Evolutionary conservation across 92 coral and sea anemone genomes (phyloP), one percentile per base, ranked within the genome.

Genomic region (Phenganax subtilis): DNA sequence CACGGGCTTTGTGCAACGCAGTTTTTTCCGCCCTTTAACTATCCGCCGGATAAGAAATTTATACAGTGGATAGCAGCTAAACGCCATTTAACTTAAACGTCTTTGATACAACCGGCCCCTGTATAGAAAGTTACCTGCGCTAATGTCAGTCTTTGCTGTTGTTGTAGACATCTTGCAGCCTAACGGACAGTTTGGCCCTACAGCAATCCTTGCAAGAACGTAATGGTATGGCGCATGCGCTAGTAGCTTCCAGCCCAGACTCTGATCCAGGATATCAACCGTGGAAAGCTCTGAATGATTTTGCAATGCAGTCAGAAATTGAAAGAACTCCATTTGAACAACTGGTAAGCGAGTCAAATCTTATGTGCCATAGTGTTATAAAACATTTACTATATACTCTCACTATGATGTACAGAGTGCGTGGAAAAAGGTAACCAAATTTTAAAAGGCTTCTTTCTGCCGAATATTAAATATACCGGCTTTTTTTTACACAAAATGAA

Each of bases 311-410:
- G 62, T 92, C 90, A 75, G 99, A 96, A 20, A 84, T 96, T 84
- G 99, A 96, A 67, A 93, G 93, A 72, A 91, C 94, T 16, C 97
- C 99, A 14, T 96, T 96, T 86, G 97, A 96, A 58, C 99, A 96
- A 82, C 83, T 96, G 99, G 99, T 96, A 87, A 87, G 99, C 78
- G 71, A 10, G n/a, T 29, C 47, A 0, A n/a, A n/a, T n/a, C n/a
- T n/a, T n/a, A n/a, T 14, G 15, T 5, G 1, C 10, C 9, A 3
- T 16, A 28, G 20, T 31, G 0, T 52, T 3, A 3, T 51, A 28
- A 16, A 6, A 52, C n/a, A 51, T 8, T 16, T 10, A 10, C 6
- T 28, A 7, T 28, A 14, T 28, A 56, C 7, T n/a, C 3, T 58
- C 17, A 37, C 0, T n/a, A 58, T 15, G n/a, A 61, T 61, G 15